These are phyloP conservation scores for Chalcis sispes DNA, from an alignment of 2,888 invertebrate genomes.

Conservation along the genomic window DNA sequence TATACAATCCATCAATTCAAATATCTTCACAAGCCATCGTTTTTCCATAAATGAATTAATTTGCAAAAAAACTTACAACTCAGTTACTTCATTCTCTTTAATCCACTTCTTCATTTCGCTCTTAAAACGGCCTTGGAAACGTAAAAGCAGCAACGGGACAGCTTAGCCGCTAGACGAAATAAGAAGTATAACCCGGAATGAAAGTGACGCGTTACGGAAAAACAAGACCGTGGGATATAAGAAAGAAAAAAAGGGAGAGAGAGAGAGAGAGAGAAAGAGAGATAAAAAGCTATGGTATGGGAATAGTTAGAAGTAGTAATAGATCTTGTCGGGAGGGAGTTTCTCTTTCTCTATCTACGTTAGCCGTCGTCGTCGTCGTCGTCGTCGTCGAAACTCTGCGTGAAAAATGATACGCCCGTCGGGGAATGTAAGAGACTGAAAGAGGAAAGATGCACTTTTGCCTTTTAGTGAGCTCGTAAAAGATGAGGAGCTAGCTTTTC, in stretches of 20 bases:
- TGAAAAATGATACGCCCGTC: conserved; percentile 37
- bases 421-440: neutral
- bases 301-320: conserved; percentile 20
- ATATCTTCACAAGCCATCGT: too few relatives aligned
- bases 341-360: too few relatives aligned
- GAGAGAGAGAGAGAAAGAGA: neutral
- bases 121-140: too few relatives aligned
- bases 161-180: too few relatives aligned
- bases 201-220: neutral
- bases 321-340: conserved; percentile 18
- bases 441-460: conserved; percentile 32
- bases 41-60: too few relatives aligned
- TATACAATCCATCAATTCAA: too few relatives aligned
- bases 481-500: conserved; percentile 37
- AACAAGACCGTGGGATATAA: neutral
- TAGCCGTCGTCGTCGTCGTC: too few relatives aligned
- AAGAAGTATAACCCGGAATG: neutral
- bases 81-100: too few relatives aligned
- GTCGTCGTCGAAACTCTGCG: conserved; percentile 19
- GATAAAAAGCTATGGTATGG: neutral
- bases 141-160: too few relatives aligned
- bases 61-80: too few relatives aligned
- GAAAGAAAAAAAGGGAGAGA: neutral
- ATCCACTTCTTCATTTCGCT: too few relatives aligned
- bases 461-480: conserved; percentile 47